Evolutionary conservation across 2,888 invertebrate genomes (phyloP).

Genomic region (Helobdella robusta): DNA sequence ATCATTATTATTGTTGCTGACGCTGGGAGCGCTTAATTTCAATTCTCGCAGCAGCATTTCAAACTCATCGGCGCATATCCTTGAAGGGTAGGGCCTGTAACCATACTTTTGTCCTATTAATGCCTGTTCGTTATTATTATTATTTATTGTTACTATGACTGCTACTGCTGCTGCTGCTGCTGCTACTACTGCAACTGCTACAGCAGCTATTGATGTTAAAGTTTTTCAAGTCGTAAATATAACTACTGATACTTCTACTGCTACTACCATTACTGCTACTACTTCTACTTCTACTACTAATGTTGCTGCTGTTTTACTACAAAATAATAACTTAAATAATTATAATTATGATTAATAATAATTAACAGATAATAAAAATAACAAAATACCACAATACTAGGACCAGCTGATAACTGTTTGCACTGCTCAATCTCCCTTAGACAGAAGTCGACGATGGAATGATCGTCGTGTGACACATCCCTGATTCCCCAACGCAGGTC

Average conservation of each 20-base stretch:
- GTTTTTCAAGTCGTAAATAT: too few species aligned
- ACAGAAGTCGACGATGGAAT: slow-evolving; percentile 35
- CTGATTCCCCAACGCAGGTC: slow-evolving; percentile 37
- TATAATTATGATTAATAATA: not conserved
- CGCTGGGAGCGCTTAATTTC: slow-evolving; percentile 33
- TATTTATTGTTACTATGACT: not conserved
- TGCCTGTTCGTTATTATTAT: slow-evolving; percentile 35
- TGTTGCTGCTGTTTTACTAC: too few species aligned
- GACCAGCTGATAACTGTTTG: slow-evolving; percentile 31
- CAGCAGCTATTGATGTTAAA: too few species aligned
- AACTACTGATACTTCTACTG: too few species aligned
- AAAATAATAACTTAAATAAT: not conserved
- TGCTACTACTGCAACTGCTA: too few species aligned
- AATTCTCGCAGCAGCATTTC: slow-evolving; percentile 37
- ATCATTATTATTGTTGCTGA: too few species aligned
- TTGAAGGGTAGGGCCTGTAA: slow-evolving; percentile 38
- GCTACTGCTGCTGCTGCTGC: too few species aligned
- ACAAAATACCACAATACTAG: slow-evolving; percentile 34
- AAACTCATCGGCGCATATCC: slow-evolving; percentile 39
- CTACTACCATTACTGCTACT: too few species aligned
- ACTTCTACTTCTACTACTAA: too few species aligned
- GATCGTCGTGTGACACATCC: slow-evolving; percentile 35
- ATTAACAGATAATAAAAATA: not conserved
- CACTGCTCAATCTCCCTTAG: slow-evolving; percentile 36
- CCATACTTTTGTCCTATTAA: slow-evolving; percentile 47